These are phyloP conservation scores for Acridotheres tristis DNA, from an alignment of 2,797 vertebrate genomes.

Conservation along the genomic window DNA sequence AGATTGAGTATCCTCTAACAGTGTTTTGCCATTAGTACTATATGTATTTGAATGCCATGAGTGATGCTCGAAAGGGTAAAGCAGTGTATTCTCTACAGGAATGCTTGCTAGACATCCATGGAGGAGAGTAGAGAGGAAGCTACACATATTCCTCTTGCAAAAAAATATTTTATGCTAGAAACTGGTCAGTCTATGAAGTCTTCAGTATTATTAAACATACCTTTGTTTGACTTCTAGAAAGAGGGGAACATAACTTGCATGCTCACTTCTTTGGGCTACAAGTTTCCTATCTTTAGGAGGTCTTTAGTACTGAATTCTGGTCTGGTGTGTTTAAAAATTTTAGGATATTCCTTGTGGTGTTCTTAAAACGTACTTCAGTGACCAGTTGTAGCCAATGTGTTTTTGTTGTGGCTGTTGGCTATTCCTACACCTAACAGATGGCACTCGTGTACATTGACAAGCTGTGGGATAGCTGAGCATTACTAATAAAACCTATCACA, in stretches of 20 bases:
- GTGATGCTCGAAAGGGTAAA: background rate
- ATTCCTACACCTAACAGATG: conserved; percentile 66
- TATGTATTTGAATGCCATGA: background rate
- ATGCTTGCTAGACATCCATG: background rate
- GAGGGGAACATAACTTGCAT: background rate
- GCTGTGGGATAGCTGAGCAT: conserved; percentile 68
- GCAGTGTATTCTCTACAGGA: background rate
- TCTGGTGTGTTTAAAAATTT: background rate
- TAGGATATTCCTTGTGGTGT: background rate
- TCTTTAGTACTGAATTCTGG: background rate
- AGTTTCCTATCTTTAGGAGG: background rate
- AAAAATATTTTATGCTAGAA: background rate
- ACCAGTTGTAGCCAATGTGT: conserved; percentile 23
- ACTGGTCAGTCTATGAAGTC: background rate
- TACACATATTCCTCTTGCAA: fast-evolving
- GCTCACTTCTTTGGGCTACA: background rate
- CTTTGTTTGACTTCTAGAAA: background rate
- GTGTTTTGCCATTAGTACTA: background rate
- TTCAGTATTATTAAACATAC: background rate
- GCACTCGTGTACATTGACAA: conserved; percentile 56
- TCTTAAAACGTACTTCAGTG: background rate
- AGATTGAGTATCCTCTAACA: background rate
- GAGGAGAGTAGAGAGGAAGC: background rate
- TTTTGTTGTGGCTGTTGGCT: conserved; percentile 67
- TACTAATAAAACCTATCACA: conserved; percentile 73